These are phyloP conservation scores for Zophobas morio DNA, from an alignment of 1,140 invertebrate species.

Conservation along the genomic window DNA sequence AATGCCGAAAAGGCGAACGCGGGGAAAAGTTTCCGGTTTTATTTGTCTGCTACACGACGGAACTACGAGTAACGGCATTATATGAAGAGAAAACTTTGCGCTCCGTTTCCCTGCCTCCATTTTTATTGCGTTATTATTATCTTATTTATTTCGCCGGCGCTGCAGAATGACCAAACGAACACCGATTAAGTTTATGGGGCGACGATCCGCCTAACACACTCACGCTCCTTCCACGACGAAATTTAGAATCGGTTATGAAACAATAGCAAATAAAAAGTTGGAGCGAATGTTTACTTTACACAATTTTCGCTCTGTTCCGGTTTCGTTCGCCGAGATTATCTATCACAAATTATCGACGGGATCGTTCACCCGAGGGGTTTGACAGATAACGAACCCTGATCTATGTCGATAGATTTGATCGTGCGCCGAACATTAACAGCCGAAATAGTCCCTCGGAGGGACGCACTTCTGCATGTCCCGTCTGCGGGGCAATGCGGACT, in stretches of 20 bases:
- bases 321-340: not conserved
- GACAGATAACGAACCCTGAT: not conserved
- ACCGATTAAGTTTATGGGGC: not conserved
- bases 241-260: too few relatives aligned
- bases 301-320: not conserved
- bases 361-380: not conserved
- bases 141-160: slow-evolving; percentile 6
- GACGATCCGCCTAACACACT: too few relatives aligned
- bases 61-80: slow-evolving; percentile 33
- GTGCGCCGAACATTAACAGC: slow-evolving; percentile 5
- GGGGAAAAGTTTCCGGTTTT: slow-evolving; percentile 37
- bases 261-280: too few relatives aligned
- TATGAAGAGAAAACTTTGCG: slow-evolving; percentile 28
- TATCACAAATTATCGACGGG: slow-evolving; percentile 2
- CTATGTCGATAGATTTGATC: slow-evolving; percentile 3
- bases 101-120: not conserved
- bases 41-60: slow-evolving; percentile 24
- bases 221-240: too few relatives aligned
- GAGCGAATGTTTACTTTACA: too few relatives aligned
- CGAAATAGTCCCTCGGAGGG: not conserved
- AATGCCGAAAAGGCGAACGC: slow-evolving; percentile 13
- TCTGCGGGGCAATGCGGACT: too few relatives aligned
- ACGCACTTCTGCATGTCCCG: not conserved
- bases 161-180: not conserved
- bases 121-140: slow-evolving; percentile 22